These are phyloP conservation scores for Amitus sp. DNA, from an alignment of 2,888 invertebrate species.

Conservation along the genomic window DNA sequence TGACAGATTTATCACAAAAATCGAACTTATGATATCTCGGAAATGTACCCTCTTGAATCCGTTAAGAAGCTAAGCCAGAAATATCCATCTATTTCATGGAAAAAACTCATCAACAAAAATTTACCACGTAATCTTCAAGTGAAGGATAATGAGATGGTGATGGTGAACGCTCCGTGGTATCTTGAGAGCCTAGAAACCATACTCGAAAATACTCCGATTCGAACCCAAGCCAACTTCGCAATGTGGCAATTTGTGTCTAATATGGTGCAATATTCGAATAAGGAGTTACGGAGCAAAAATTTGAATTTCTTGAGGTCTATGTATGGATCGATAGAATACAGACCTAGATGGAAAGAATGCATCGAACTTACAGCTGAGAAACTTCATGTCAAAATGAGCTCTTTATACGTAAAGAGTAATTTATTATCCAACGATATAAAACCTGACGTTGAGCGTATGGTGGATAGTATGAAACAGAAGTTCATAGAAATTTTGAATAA, in stretches of 20 bases:
- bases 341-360: conserved; percentile 82
- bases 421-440: conserved; percentile 91
- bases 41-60: no score
- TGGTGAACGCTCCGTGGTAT: conserved; percentile 79
- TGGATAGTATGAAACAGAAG: conserved; percentile 82
- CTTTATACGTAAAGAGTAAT: conserved; percentile 87
- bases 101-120: conserved; percentile 82
- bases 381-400: conserved; percentile 77
- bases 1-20: no score
- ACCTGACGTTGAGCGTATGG: conserved; percentile 88
- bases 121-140: conserved; percentile 73
- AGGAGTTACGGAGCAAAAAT: conserved; percentile 58
- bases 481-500: conserved; percentile 82
- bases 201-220: conserved; percentile 39
- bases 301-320: conserved; percentile 59
- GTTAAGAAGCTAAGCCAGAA: no score
- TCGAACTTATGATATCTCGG: no score
- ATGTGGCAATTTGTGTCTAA: conserved; percentile 67
- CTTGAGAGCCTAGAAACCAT: conserved; percentile 21
- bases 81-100: conserved; percentile 81
- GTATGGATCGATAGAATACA: conserved; percentile 59
- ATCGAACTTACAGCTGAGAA: conserved; percentile 82
- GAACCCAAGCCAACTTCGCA: conserved; percentile 68
- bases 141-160: conserved; percentile 76
- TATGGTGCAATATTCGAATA: conserved; percentile 58